Evolutionary conservation across 2,888 invertebrate species (phyloP).

Genomic region (Pyrocoelia pectoralis): DNA sequence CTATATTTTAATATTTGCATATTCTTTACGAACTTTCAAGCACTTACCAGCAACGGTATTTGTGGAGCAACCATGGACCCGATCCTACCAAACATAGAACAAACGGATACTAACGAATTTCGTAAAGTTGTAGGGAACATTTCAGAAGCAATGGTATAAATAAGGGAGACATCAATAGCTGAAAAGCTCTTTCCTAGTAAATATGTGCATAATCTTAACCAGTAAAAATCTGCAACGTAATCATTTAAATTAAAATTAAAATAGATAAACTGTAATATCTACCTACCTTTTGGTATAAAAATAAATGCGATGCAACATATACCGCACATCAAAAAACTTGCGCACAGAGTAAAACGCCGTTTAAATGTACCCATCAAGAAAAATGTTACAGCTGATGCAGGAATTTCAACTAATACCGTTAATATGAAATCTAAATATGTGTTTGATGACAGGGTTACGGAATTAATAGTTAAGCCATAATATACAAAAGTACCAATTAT

Average conservation of each 20-base stretch:
- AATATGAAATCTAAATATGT: constrained; percentile 80
- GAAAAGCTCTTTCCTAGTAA: constrained; percentile 72
- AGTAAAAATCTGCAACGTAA: constrained; percentile 63
- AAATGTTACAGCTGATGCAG: constrained; percentile 68
- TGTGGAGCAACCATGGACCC: constrained; percentile 74
- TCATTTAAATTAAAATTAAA: constrained; percentile 54
- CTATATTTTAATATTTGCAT: too few species aligned
- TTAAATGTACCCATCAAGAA: constrained; percentile 71
- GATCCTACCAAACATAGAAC: constrained; percentile 72
- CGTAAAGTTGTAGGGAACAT: constrained; percentile 72
- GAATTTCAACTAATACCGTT: constrained; percentile 74
- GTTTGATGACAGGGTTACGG: constrained; percentile 77
- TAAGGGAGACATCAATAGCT: constrained; percentile 69
- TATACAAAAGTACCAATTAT: constrained; percentile 80
- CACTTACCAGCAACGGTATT: constrained; percentile 70
- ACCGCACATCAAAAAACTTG: constrained; percentile 70
- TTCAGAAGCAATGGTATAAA: constrained; percentile 74
- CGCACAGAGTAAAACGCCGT: constrained; percentile 69
- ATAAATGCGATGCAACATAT: constrained; percentile 64
- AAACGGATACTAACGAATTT: constrained; percentile 68
- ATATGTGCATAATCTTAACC: constrained; percentile 63
- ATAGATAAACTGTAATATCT: constrained; percentile 63
- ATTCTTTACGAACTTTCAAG: too few species aligned
- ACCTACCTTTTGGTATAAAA: neutral
- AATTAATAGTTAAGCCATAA: constrained; percentile 81